These are phyloP conservation scores for Lytechinus variegatus DNA, from an alignment of 35 echinoderm and acorn worm species.

Conservation along the genomic window DNA sequence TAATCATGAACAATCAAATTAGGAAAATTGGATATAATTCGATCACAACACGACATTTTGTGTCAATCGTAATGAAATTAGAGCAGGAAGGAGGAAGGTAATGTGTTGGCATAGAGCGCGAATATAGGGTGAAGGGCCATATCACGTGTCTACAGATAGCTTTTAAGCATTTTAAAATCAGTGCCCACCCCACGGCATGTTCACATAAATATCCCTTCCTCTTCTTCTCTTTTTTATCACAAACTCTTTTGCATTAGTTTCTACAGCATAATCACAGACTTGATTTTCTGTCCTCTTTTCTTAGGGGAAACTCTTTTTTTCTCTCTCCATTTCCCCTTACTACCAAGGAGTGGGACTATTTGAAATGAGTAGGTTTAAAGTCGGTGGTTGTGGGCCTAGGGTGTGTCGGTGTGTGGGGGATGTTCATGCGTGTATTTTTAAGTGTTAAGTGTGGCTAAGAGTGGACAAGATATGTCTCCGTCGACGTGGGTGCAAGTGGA, in stretches of 20 bases:
- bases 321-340: background rate
- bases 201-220: background rate
- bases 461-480: too few relatives aligned
- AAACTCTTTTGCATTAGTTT: background rate
- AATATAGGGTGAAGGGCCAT: background rate
- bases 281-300: background rate
- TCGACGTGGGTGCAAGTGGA: too few relatives aligned
- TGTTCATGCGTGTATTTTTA: background rate
- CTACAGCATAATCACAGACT: background rate
- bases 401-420: background rate
- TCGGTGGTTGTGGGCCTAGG: background rate
- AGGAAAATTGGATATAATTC: background rate
- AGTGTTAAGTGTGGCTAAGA: too few relatives aligned
- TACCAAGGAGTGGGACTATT: background rate
- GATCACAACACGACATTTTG: conserved; percentile 10
- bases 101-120: background rate
- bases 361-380: too few relatives aligned
- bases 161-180: background rate
- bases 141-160: background rate
- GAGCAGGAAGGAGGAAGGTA: background rate
- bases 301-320: background rate
- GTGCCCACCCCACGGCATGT: background rate
- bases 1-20: background rate
- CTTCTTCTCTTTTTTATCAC: background rate
- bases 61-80: conserved; percentile 6